Conservation (phyloP, 2,113 vertebrate species). For the Psephotus haematonotus region DNA sequence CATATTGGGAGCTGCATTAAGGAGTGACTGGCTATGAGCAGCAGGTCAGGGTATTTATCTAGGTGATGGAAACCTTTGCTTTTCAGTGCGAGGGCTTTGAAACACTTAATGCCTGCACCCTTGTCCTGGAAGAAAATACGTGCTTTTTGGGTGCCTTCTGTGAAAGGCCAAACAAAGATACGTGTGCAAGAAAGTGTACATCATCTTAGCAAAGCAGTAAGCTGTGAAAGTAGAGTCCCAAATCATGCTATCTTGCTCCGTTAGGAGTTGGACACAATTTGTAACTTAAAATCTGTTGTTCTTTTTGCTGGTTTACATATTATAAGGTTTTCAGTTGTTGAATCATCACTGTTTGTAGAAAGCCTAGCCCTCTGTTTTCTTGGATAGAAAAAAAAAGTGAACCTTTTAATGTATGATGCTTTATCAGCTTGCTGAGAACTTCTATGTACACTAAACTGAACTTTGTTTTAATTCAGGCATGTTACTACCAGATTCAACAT, state of each 20-base stretch:
- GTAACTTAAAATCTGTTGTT: neutral
- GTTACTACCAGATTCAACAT: conserved; percentile 98
- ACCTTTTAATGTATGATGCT: neutral
- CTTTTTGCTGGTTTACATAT: neutral
- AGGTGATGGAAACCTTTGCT: neutral
- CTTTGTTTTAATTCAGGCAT: conserved; percentile 82
- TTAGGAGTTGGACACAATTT: neutral
- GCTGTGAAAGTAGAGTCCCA: neutral
- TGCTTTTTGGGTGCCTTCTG: neutral
- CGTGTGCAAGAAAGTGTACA: neutral
- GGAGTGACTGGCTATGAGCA: neutral
- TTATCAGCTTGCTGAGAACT: neutral
- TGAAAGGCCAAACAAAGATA: neutral
- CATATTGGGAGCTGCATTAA: neutral
- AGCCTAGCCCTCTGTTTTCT: neutral
- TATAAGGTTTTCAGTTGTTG: neutral
- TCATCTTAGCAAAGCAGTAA: neutral
- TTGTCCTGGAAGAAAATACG: neutral
- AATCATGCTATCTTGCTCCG: neutral
- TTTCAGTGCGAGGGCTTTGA: neutral
- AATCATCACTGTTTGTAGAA: neutral
- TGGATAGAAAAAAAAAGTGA: neutral
- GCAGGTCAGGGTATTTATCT: neutral
- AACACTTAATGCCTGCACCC: neutral
- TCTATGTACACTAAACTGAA: neutral